Base-by-base conservation (phyloP, 2,888 invertebrate genomes). In the Acanthosepion lycidas region DNA sequence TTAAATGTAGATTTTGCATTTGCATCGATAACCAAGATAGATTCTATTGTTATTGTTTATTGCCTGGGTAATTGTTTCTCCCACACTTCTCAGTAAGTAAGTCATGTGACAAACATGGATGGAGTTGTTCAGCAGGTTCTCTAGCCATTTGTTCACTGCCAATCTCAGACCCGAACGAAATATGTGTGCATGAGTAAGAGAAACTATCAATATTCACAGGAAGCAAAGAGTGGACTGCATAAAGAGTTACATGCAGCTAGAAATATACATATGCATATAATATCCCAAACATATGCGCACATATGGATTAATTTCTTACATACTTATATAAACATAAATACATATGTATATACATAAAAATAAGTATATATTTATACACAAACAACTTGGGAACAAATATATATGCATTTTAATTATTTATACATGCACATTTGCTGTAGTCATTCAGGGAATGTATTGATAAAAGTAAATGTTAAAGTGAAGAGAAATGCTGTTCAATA, bases 41-140 rank as follows among this genome's bases (percentile, higher is more conserved):
- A 78, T 78, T 78, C 78, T 78, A 78, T 78, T 78, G n/a, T 78
- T 78, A 78, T n/a, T 78, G 78, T 78, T 78, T 78, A 78, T 78
- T 78, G 78, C 33, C 78, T 78, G 78, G n/a, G 78, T 78, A 78
- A 78, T 78, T 78, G 78, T 78, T 78, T 78, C 78, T n/a, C 78
- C n/a, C 33, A 78, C 78, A 78, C 78, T 78, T 78, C n/a, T 78
- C 9, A 78, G 78, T 78, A 33, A 78, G 78, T 15, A 78, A 78
- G 78, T 78, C 78, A 78, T 78, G 78, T 78, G 78, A 78, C n/a
- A 1, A 78, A 78, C 15, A 33, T 33, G n/a, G 78, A n/a, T 78
- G n/a, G n/a, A 78, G 78, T 78, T 78, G 78, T 78, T 33, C 18
- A 33, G 78, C 78, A 78, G 78, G 78, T 78, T 78, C 33, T 78